Evolutionary conservation across 2,888 invertebrate genomes (phyloP), one percentile per base, ranked within the genome.

Genomic region (Athalia rosae): DNA sequence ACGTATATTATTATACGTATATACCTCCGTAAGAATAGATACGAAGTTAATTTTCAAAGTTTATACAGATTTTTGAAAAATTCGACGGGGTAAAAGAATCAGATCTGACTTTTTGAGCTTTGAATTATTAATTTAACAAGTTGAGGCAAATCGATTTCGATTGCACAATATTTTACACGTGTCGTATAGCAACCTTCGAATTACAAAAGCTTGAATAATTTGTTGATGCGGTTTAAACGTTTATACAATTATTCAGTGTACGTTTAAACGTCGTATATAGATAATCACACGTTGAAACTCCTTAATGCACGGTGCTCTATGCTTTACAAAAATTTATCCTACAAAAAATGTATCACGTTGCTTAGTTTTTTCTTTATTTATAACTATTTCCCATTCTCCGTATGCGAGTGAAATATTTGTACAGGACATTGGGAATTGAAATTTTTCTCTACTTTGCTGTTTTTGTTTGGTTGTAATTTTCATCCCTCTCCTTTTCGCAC

Each of bases 221-320:
- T 50, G 41, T 11, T n/a, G 50, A 28, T 15, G n/a, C 28, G 28
- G 74, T 74, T 74, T 74, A 74, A 74, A 74, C 74, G 74, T 74
- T 74, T 74, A 74, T 74, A 74, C 59, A 74, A 74, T 61, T 8
- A 61, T 74, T 74, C 74, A 74, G 74, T 74, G 74, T 74, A 74
- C 74, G 74, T 74, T 74, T 74, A 74, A 74, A 74, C 74, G 61
- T 41, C 61, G 28, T 7, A 13, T 11, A 13, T 43, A 7, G 48
- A 11, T 13, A 61, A 48, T 28, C 48, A 3, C 56, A 56, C 13
- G 43, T 7, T 58, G 15, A 45, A 13, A 58, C 9, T 8, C 47
- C 58, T 59, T 13, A 43, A 7, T 15, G 15, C 6, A 9, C 2
- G 13, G 28, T 50, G 4, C 3, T 50, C 3, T 50, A 8, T 15